Percentiles rank a stretch among this genome's conserved stretches.
These are phyloP conservation scores for Micrasema longulum DNA, from an alignment of 1,140 invertebrate species.

Conservation along the genomic window DNA sequence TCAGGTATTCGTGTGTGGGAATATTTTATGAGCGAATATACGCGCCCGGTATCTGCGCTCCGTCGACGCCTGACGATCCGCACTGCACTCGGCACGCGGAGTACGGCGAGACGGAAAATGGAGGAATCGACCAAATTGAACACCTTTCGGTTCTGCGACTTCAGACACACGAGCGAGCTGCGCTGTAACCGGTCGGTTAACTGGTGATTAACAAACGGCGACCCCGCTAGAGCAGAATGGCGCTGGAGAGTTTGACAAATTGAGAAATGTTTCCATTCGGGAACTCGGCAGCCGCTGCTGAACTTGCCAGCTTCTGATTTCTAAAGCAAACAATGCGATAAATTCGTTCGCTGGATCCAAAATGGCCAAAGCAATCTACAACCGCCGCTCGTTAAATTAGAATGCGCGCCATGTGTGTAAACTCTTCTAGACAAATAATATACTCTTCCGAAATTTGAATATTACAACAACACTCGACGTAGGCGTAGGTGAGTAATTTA, in stretches of 20 bases:
- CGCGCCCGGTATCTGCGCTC: not conserved
- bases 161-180: no score
- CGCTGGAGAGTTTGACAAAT: no score
- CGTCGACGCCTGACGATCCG: not conserved
- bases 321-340: not conserved
- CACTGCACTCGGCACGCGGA: not conserved
- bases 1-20: slow-evolving; percentile 12
- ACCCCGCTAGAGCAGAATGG: no score
- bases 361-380: not conserved
- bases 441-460: slow-evolving; percentile 22
- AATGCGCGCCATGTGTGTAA: not conserved
- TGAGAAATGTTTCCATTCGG: not conserved
- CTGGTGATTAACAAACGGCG: no score
- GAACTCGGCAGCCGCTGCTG: slow-evolving; percentile 10
- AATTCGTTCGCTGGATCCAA: slow-evolving; percentile 1
- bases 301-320: not conserved
- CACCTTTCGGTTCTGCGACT: no score
- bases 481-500: no score
- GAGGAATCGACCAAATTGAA: not conserved
- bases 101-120: not conserved
- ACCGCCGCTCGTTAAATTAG: slow-evolving; percentile 3
- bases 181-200: no score
- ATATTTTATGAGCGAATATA: not conserved
- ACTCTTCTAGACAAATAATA: slow-evolving; percentile 18
- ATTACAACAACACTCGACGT: slow-evolving; percentile 20